Evolutionary conservation across 2,888 invertebrate species (phyloP), one percentile per base, ranked within the genome.

Genomic region (Pammene fasciana): DNA sequence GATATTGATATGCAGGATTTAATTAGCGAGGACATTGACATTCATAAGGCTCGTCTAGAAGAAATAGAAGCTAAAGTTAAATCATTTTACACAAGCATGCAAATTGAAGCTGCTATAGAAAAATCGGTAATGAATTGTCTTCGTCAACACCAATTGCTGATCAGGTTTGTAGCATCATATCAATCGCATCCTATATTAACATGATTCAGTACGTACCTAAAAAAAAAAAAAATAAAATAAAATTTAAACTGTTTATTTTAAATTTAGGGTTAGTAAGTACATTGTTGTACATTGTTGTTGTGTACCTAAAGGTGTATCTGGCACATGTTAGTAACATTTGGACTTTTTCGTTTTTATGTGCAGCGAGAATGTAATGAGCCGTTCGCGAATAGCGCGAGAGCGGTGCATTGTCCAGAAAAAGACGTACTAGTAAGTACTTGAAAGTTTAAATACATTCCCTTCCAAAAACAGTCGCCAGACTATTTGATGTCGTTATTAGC

Each of bases 61-160:
- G 73, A 74, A 50, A 78, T 79, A 62, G 87, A 88, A 77, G 77
- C 60, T 64, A 77, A 83, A 50, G 83, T 89, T 5, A 78, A 75
- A 73, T 73, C 74, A 43, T 82, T 82, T 75, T 82, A 82, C 62
- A 75, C 82, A 1, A 75, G 82, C 57, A 67, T 81, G 74, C 81
- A 88, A 77, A 86, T 92, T 70, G 87, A 88, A 73, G 74, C 72
- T 14, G 86, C 85, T 11, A 75, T 92, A 71, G 82, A 87, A 76
- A 79, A 73, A 50, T 80, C 84, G 38, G 75, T 91, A 54, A 79
- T 76, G 71, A 82, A 77, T 73, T 91, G 89, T 76, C 82, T 91
- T 75, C 82, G 78, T n/a, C 92, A 92, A 77, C 92, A 92, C 74
- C 91, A 92, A 75, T 62, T 85, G 57, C 79, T 92, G 11, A 89